Base-by-base conservation (phyloP, 92 coral and sea anemone genomes). In the Umimayanthus kanabou region DNA sequence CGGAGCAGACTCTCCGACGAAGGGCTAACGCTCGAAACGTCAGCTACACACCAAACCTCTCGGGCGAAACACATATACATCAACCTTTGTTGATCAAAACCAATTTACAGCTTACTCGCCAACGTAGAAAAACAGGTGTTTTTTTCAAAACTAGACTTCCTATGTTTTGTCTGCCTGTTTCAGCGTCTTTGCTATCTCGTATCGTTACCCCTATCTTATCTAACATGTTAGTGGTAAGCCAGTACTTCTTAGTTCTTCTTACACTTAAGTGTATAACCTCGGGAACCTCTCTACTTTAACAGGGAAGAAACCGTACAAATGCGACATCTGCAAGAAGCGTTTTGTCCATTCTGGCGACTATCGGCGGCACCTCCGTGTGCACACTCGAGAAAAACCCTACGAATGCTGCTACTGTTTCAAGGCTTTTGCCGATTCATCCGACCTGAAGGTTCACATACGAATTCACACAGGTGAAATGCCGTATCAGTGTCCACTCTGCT, bases 391-490 rank as follows among this genome's bases (percentile, higher is more conserved):
- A 43, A 83, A 83, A 10, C 87, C 87, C 39, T 83, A 69, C 87
- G 87, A 83, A 18, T 83, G 87, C 25, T 83, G 87, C 25, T 83
- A 83, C 64, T 83, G 87, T 72, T 83, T 83, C 74, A 83, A 83
- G 77, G 87, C 87, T 28, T 83, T 83, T 42, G 87, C 87, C 74
- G 87, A 83, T 50, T 83, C 78, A 47, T 83, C 87, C 39, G 87
- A 83, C 77, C 64, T 83, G 28, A 83, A 83, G 57, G 87, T 83
- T n/a, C 87, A 83, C 7, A 70, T 83, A 45, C 87, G 87, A 28
- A 83, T 83, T 25, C 87, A 83, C 87, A 83, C 87, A 22, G 87
- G 87, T 30, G 87, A 83, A 47, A 83, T 83, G 87, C 87, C 87
- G 23, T 83, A 83, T 76, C 87, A 83, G 77, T 83, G 87, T 16